Evolutionary conservation across 2,797 vertebrate genomes (phyloP), one percentile per base, ranked within the genome.

Genomic region (Prionace glauca): DNA sequence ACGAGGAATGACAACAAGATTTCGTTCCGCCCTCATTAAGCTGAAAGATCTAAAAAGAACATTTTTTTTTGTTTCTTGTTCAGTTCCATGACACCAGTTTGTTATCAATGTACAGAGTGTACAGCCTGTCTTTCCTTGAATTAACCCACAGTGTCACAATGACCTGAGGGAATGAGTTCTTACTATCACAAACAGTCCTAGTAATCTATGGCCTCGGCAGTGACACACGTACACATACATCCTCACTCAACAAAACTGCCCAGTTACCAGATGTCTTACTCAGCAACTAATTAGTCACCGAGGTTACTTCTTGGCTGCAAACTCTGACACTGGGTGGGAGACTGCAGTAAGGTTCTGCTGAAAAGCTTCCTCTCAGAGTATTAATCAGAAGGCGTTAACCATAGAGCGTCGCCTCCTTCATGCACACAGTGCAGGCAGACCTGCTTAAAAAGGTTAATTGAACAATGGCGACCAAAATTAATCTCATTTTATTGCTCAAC

Each of bases 271-370:
- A 98, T 97, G 97, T 97, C 97, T 97, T 97, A 97, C 97, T 98
- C 97, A 98, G 97, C 97, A 98, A 97, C 97, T 98, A 97, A 98
- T 98, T 97, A 97, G 97, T 97, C 97, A 98, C 97, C 96, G 97
- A 98, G 97, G 96, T 97, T 97, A 97, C 97, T 97, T 96, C 96
- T 96, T 96, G 96, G 96, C 96, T 97, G 96, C 97, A 97, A 97
- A 97, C 97, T 96, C 97, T 98, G 98, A 97, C 97, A 98, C 96
- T 97, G 97, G 97, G 97, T 97, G 97, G 97, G 97, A 98, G 97
- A 96, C 96, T 96, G 95, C 96, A 96, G 95, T 97, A 96, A 96
- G 96, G 96, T 96, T 98, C 98, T 98, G 97, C 97, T 97, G 96
- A 97, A 97, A 97, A 98, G 98, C 97, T 98, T 96, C 98, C 98